Evolutionary conservation across 2,888 invertebrate species (phyloP), one percentile per base, ranked within the genome.

Genomic region (Prenolepis imparis): DNA sequence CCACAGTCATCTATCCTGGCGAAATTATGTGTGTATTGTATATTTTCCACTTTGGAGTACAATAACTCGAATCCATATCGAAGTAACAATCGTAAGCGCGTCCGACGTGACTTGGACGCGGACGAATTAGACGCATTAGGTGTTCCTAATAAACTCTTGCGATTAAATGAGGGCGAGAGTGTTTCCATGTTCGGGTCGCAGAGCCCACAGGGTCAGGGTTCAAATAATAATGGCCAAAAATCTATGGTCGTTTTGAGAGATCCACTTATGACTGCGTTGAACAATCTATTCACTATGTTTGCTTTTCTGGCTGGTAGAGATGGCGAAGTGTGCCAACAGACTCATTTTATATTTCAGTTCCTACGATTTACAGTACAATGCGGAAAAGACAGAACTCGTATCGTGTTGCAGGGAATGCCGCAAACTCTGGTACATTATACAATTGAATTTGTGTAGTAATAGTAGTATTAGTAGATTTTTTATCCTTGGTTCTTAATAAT

Each of bases 271-370:
- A 95, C 96, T 0, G 96, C 97, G 21, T 95, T 98, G 32, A 96
- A 97, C 84, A 96, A 96, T 84, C 95, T 98, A n/a, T 97, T 97
- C 90, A 96, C 96, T 83, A 96, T 97, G 44, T 97, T 98, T 91
- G 96, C 97, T 41, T 96, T 97, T 88, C 95, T 97, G 73, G 97
- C 96, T 61, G 96, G 96, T 1, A 96, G 96, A 91, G 97, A 97
- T 81, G 97, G 98, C n/a, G 97, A 97, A 90, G 96, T 98, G 0
- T 97, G 98, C 0, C 97, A 98, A 73, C 97, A 98, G 93, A 97
- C 98, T 0, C 97, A 97, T 93, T 98, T 98, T 92, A 97, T 98
- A 80, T 96, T 97, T 90, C 97, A 98, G 92, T 97, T 98, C 92
- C 95, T 98, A 52, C 96, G 97, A 72, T 96, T 97, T 86, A 95